Conservation (phyloP, 2,888 invertebrate genomes). For the Cheilosia variabilis region DNA sequence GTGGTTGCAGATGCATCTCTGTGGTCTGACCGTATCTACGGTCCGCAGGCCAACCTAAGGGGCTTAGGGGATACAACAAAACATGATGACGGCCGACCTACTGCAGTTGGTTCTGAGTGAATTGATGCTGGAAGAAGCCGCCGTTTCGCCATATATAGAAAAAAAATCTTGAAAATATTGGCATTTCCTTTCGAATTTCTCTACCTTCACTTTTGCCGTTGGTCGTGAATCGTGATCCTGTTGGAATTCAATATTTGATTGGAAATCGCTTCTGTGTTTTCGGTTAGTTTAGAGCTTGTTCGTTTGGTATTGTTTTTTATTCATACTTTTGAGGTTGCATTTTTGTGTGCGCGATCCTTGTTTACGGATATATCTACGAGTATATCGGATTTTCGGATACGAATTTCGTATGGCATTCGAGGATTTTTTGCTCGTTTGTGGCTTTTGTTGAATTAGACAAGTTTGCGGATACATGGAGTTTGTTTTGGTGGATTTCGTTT, state of each 20-base stretch:
- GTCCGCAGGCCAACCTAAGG: constrained; percentile 46
- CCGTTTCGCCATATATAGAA: neutral
- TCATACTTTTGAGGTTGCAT: constrained; percentile 22
- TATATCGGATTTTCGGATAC: constrained; percentile 41
- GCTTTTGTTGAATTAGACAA: constrained; percentile 45
- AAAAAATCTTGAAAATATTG: constrained; percentile 31
- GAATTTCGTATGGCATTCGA: neutral
- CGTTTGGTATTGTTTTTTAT: neutral
- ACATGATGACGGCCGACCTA: neutral
- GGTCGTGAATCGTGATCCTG: constrained; percentile 7
- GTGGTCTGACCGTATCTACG: constrained; percentile 58
- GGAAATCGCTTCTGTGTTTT: constrained; percentile 18
- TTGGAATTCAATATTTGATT: constrained; percentile 63
- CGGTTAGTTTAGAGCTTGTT: constrained; percentile 7
- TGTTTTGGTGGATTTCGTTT: constrained; percentile 57
- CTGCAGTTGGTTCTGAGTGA: constrained; percentile 2
- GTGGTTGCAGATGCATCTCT: constrained; percentile 58
- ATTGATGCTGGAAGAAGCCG: constrained; percentile 7
- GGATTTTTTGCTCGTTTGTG: neutral
- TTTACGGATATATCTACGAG: neutral
- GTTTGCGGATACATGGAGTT: constrained; percentile 29
- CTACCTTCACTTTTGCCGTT: neutral
- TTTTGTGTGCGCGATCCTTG: constrained; percentile 2
- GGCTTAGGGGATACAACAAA: constrained; percentile 25
- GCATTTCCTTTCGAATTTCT: constrained; percentile 40